phyloP scores from a whole-genome alignment of 2,888 invertebrate genomes.

The Caenorhabditis macrosperma region DNA sequence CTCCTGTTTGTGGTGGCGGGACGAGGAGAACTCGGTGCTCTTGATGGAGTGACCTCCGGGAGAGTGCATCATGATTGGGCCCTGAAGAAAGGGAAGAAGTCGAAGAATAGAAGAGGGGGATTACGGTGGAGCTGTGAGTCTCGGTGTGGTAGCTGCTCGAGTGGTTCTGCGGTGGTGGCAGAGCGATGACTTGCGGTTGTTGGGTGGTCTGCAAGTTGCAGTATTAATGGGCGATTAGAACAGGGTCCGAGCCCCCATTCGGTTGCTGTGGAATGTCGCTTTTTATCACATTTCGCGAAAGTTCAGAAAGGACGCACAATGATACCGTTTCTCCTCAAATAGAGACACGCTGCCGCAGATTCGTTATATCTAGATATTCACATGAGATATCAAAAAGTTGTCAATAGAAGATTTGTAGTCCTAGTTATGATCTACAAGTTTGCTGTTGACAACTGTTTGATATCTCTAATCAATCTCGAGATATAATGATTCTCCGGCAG shows the following conservation, averaged over 20 bases:
- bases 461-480: too few species aligned
- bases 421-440: too few species aligned
- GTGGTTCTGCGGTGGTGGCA: conserved; percentile 55
- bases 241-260: neutral
- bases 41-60: conserved; percentile 58
- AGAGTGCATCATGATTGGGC: conserved; percentile 50
- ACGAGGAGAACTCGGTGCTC: conserved; percentile 60
- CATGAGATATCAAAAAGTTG: too few species aligned
- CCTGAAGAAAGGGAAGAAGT: conserved; percentile 20
- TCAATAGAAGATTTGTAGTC: too few species aligned
- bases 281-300: too few species aligned
- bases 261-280: too few species aligned
- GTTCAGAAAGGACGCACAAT: neutral
- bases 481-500: too few species aligned
- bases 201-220: conserved; percentile 49
- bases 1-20: conserved; percentile 58
- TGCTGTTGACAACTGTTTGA: too few species aligned
- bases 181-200: conserved; percentile 47
- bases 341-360: too few species aligned
- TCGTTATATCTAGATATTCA: too few species aligned
- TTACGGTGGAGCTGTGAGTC: conserved; percentile 51
- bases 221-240: too few species aligned
- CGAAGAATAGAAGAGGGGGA: neutral
- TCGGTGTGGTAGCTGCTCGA: conserved; percentile 62
- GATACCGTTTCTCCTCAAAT: too few species aligned